Evolutionary conservation across 2,113 vertebrate genomes (phyloP).

Genomic region (Chaetodon auriga): DNA sequence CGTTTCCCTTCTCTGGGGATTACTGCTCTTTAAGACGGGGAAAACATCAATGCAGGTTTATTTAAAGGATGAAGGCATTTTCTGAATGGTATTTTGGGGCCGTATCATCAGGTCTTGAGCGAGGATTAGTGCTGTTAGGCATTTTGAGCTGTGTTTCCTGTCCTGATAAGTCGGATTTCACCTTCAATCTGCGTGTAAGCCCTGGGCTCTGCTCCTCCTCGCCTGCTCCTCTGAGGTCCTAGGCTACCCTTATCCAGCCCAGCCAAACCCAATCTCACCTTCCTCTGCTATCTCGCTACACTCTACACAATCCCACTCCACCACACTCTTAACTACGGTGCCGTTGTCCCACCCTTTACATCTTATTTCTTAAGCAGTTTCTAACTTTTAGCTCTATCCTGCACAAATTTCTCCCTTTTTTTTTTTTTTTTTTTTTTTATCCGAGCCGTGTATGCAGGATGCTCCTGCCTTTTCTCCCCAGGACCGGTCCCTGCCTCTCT

Average conservation of each 20-base stretch:
- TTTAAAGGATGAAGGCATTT: slow-evolving; percentile 84
- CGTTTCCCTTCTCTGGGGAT: slow-evolving; percentile 73
- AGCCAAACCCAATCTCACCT: slow-evolving; percentile 54
- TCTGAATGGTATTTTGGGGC: slow-evolving; percentile 81
- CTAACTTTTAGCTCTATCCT: slow-evolving; percentile 30
- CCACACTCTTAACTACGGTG: slow-evolving; percentile 5
- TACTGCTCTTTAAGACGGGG: slow-evolving; percentile 81
- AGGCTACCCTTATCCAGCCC: slow-evolving; percentile 73
- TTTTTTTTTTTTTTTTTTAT: not conserved
- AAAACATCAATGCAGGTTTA: slow-evolving; percentile 84
- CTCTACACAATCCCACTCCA: slow-evolving; percentile 38
- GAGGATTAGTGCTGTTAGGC: slow-evolving; percentile 84
- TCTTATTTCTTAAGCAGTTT: slow-evolving; percentile 36
- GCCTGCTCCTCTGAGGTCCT: slow-evolving; percentile 74
- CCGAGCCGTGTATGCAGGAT: slow-evolving; percentile 26
- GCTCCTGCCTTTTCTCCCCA: slow-evolving; percentile 67
- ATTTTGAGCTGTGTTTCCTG: slow-evolving; percentile 83
- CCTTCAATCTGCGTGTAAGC: slow-evolving; percentile 84
- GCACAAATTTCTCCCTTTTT: slow-evolving; percentile 18
- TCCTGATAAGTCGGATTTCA: slow-evolving; percentile 84
- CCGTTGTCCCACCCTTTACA: slow-evolving; percentile 30
- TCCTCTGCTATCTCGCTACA: slow-evolving; percentile 51
- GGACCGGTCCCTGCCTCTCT: slow-evolving; percentile 72
- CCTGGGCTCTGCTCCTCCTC: slow-evolving; percentile 79
- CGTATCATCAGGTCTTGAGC: slow-evolving; percentile 81